Evolutionary conservation across 2,113 vertebrate genomes (phyloP).

Genomic region (Malurus elegans): DNA sequence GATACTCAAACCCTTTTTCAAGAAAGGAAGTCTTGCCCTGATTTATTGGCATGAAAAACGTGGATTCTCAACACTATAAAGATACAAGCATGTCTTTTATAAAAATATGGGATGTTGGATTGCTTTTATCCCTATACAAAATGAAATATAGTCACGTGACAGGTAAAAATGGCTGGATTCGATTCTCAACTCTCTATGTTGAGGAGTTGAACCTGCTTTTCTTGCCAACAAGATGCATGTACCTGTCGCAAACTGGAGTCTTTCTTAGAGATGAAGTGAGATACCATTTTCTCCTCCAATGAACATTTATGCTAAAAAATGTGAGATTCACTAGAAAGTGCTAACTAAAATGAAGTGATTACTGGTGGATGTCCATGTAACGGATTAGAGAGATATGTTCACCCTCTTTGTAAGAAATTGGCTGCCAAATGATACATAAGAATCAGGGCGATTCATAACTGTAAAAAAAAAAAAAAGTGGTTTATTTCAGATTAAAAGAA

Average conservation of each 20-base stretch:
- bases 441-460: neutral
- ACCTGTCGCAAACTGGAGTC: neutral
- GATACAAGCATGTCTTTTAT: neutral
- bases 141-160: neutral
- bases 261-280: neutral
- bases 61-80: neutral
- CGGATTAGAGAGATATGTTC: neutral
- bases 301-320: neutral
- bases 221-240: neutral
- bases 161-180: neutral
- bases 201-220: neutral
- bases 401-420: neutral
- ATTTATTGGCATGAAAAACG: neutral
- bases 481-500: neutral
- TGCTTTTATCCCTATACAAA: neutral
- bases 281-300: neutral
- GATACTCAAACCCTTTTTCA: neutral
- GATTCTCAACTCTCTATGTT: rapidly evolving
- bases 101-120: neutral
- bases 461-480: neutral
- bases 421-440: neutral
- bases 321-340: neutral
- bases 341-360: neutral
- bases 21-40: neutral
- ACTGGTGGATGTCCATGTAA: neutral